A percentile compares a stretch with the other conserved stretches of the same genome.
phyloP scores from a whole-genome alignment of 1,140 invertebrate species.

The Hypsibius dujardini region DNA sequence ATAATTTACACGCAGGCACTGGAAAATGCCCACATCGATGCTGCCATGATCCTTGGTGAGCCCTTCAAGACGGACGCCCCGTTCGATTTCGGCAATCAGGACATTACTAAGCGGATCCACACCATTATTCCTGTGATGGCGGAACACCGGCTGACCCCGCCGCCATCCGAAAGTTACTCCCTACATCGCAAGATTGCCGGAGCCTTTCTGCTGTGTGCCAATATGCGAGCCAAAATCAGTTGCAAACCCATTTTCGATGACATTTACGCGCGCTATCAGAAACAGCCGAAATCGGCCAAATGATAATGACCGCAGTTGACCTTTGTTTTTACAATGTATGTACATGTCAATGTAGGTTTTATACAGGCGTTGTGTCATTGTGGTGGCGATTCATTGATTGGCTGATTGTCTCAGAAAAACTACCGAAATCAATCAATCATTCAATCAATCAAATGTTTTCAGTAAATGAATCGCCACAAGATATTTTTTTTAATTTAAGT shows the following conservation, averaged over 20 bases:
- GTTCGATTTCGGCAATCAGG: constrained; percentile 74
- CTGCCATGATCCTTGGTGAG: constrained; percentile 85
- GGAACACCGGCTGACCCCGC: constrained; percentile 76
- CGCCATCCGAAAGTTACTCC: constrained; percentile 96
- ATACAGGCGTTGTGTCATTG: too few species aligned
- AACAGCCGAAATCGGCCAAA: too few species aligned
- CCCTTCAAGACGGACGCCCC: constrained; percentile 54
- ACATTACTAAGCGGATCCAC: constrained; percentile 56
- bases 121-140: constrained; percentile 84
- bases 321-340: too few species aligned
- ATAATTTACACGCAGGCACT: constrained; percentile 48
- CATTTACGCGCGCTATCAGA: too few species aligned
- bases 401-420: too few species aligned
- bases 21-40: constrained; percentile 81
- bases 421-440: too few species aligned
- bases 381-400: too few species aligned
- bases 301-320: too few species aligned
- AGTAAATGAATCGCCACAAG: too few species aligned
- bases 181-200: constrained; percentile 93
- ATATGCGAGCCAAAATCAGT: constrained; percentile 64
- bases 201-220: constrained; percentile 79
- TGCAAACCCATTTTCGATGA: constrained; percentile 71
- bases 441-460: too few species aligned
- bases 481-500: too few species aligned
- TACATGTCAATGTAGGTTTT: too few species aligned